Conservation (phyloP, 1,140 invertebrate species). For the Lepeophtheirus salmonis region DNA sequence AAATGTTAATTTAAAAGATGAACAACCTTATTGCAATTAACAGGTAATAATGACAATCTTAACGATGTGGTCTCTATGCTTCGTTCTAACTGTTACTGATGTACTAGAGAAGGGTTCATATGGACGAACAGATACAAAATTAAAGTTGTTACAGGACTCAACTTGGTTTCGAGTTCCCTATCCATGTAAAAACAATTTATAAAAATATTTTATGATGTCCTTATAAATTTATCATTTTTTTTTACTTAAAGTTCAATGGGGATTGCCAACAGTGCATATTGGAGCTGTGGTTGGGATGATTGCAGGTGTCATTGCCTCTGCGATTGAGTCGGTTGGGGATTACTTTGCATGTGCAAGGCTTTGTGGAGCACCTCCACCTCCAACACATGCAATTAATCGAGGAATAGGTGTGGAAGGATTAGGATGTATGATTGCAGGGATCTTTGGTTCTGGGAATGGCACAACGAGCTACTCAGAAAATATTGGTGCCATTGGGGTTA, state of each 20-base stretch:
- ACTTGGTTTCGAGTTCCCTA: slow-evolving; percentile 48
- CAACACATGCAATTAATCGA: slow-evolving; percentile 62
- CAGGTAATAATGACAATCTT: slow-evolving; percentile 49
- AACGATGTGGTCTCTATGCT: slow-evolving; percentile 56
- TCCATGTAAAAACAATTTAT: slow-evolving; percentile 51
- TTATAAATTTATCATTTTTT: not conserved
- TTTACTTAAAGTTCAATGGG: slow-evolving; percentile 43
- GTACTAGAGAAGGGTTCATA: slow-evolving; percentile 43
- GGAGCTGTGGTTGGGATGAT: slow-evolving; percentile 60
- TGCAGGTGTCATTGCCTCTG: slow-evolving; percentile 56
- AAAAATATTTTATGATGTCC: no score
- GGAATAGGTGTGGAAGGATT: slow-evolving; percentile 64
- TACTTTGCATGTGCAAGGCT: slow-evolving; percentile 62
- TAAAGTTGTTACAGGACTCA: slow-evolving; percentile 25
- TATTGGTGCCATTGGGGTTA: slow-evolving; percentile 62
- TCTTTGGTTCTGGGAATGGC: slow-evolving; percentile 60
- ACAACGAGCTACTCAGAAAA: slow-evolving; percentile 76
- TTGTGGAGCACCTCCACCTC: slow-evolving; percentile 52
- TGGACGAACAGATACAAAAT: slow-evolving; percentile 54
- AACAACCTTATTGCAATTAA: slow-evolving; percentile 14
- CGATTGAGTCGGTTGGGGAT: slow-evolving; percentile 68
- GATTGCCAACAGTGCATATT: slow-evolving; percentile 49
- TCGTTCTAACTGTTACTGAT: slow-evolving; percentile 46
- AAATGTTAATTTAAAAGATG: no score
- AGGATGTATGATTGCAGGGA: slow-evolving; percentile 55